Evolutionary conservation across 2,113 vertebrate genomes (phyloP), one percentile per base, ranked within the genome.

Genomic region (Alexandromys fortis): DNA sequence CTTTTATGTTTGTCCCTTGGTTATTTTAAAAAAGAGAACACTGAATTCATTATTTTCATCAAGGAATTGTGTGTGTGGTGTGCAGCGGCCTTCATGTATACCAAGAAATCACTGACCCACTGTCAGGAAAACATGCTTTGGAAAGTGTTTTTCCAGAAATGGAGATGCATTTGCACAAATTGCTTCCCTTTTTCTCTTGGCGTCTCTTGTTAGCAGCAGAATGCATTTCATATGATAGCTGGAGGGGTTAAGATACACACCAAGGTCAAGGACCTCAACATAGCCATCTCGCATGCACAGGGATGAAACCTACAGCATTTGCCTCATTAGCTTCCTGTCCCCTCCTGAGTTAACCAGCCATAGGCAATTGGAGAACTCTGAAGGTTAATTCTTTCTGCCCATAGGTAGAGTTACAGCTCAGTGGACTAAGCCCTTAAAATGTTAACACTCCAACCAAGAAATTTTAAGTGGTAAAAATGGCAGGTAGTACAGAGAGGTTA

Each of bases 361-460:
- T 52, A 86, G 90, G 86, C 94, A 87, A 72, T 79, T 67, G 73
- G 42, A 89, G 47, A 94, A 93, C 86, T 70, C 92, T 33, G 94
- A 97, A 97, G 94, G 95, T 97, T 96, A 98, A 97, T 97, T 96
- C 47, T 96, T 92, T 92, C 77, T 97, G 89, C 72, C 73, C 73
- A 76, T 76, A 97, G 78, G 75, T 94, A 93, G 78, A 97, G 82
- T 94, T 95, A 94, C 73, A 89, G 92, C 82, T 97, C 94, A 92
- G 26, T 96, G 88, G 73, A 96, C 79, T 94, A 92, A 97, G 68
- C 76, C 82, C 73, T 96, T 89, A 86, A 97, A 97, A 96, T 91
- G 86, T 94, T 91, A 94, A 85, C 86, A 68, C 73, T 87, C 49
- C 91, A 95, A 89, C 89, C 73, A 94, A 90, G 73, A 94, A 70